Conservation (phyloP, 2,888 invertebrate species). For the Dexiosoma caninum region DNA sequence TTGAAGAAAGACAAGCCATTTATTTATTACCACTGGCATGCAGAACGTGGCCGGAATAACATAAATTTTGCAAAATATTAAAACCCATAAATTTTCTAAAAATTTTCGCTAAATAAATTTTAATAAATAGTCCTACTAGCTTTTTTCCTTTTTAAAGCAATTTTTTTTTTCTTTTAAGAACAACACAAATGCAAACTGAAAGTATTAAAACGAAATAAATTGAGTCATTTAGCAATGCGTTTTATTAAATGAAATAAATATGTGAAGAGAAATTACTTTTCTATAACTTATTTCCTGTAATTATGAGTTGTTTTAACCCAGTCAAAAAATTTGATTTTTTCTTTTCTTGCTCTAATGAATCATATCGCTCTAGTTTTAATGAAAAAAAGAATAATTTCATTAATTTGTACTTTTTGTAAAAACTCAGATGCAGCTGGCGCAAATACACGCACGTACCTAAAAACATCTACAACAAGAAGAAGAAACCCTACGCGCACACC, state of each 20-base stretch:
- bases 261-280: background rate
- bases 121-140: conserved; percentile 42
- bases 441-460: background rate
- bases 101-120: conserved; percentile 61
- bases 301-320: conserved; percentile 12
- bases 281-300: conserved; percentile 13
- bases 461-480: background rate
- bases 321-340: background rate
- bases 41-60: conserved; percentile 57
- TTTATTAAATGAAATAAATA: background rate
- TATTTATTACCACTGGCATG: conserved; percentile 57
- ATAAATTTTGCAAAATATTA: conserved; percentile 59
- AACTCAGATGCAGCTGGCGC: background rate
- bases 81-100: conserved; percentile 59
- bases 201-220: conserved; percentile 1
- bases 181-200: background rate
- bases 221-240: background rate
- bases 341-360: background rate
- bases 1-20: conserved; percentile 59
- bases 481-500: too few relatives aligned
- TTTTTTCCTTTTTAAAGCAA: background rate
- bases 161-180: background rate
- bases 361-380: background rate
- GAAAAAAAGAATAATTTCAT: conserved; percentile 30
- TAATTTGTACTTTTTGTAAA: conserved; percentile 48